Percentiles rank a stretch among this genome's conserved stretches.
Evolutionary conservation across 2,797 vertebrate species (phyloP).

Genomic region (Sebastes steindachneri): DNA sequence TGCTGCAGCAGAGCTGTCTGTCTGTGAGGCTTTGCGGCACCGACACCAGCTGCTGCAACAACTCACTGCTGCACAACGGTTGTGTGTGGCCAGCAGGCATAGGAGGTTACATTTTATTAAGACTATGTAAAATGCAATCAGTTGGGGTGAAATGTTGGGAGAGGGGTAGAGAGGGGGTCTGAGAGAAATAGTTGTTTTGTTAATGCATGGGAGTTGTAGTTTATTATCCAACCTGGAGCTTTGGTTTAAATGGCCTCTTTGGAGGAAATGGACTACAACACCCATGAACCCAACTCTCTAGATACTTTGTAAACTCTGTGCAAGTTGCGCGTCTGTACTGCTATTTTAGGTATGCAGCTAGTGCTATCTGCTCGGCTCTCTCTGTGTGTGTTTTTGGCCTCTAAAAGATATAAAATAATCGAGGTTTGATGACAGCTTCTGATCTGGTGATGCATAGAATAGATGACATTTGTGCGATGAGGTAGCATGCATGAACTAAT

Average conservation of each 20-base stretch:
- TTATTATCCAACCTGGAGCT: background rate
- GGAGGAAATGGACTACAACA: constrained; percentile 82
- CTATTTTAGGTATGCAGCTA: constrained; percentile 81
- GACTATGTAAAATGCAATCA: constrained; percentile 78
- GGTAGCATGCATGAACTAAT: constrained; percentile 25
- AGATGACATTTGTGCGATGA: constrained; percentile 25
- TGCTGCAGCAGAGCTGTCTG: constrained; percentile 53
- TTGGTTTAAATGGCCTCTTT: background rate
- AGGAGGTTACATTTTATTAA: constrained; percentile 33
- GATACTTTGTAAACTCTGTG: constrained; percentile 89
- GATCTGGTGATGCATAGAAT: background rate
- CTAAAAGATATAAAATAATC: background rate
- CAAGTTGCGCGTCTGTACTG: constrained; percentile 83
- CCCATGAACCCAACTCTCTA: constrained; percentile 75
- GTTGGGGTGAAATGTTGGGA: constrained; percentile 75
- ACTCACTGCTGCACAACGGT: constrained; percentile 12
- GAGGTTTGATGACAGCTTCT: constrained; percentile 21
- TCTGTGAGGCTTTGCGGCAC: constrained; percentile 44
- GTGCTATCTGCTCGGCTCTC: constrained; percentile 62
- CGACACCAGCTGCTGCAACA: constrained; percentile 30
- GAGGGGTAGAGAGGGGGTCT: constrained; percentile 74
- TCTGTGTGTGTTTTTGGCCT: constrained; percentile 16
- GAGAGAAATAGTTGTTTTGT: constrained; percentile 75
- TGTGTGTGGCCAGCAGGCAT: background rate
- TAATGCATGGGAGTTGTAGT: constrained; percentile 84